phyloP scores from a whole-genome alignment of 2,888 invertebrate genomes.

The Pocota personata region DNA sequence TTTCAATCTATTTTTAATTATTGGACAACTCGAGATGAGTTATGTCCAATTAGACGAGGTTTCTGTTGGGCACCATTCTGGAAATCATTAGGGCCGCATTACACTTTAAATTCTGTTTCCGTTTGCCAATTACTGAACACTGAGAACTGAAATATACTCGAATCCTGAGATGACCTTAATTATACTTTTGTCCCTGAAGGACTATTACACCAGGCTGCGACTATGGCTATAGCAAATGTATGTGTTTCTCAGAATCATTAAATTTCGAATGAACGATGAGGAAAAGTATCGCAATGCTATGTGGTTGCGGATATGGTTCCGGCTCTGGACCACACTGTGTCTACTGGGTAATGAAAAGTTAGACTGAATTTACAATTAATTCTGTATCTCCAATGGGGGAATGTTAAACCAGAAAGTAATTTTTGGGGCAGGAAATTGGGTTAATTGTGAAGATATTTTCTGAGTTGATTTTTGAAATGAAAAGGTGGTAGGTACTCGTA shows the following conservation, averaged over 20 bases:
- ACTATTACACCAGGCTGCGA: slow-evolving; percentile 10
- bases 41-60: slow-evolving; percentile 29
- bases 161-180: slow-evolving; percentile 45
- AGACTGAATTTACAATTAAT: slow-evolving; percentile 22
- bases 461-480: neutral
- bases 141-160: neutral
- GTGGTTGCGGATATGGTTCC: neutral
- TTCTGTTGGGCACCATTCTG: slow-evolving; percentile 5
- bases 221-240: neutral
- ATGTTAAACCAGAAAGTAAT: neutral
- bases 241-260: slow-evolving; percentile 29
- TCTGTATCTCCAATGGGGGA: neutral
- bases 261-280: slow-evolving; percentile 26
- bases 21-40: slow-evolving; percentile 25
- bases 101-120: slow-evolving; percentile 34
- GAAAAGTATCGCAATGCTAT: slow-evolving; percentile 1
- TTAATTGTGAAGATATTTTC: slow-evolving; percentile 6
- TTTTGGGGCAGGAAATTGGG: slow-evolving; percentile 7
- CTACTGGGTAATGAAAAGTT: slow-evolving; percentile 30
- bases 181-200: slow-evolving; percentile 47
- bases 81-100: slow-evolving; percentile 36
- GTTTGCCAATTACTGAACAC: slow-evolving; percentile 15
- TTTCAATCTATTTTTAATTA: slow-evolving; percentile 40
- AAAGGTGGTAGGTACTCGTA: neutral
- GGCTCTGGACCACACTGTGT: neutral